phyloP scores from a whole-genome alignment of 2,797 vertebrate genomes.

The Coccyzus lansbergi region DNA sequence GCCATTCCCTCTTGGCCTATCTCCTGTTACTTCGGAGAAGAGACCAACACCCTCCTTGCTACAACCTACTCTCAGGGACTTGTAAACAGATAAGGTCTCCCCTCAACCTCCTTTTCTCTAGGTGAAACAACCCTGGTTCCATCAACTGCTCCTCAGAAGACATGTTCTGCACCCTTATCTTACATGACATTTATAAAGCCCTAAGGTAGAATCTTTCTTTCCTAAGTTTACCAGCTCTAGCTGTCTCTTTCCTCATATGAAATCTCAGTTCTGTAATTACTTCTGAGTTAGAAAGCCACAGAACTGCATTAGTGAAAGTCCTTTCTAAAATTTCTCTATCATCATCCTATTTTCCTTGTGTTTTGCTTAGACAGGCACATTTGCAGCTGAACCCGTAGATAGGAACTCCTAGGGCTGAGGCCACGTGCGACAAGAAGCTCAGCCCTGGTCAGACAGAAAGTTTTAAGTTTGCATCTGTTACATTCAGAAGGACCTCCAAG shows the following conservation, averaged over 20 bases:
- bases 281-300: background rate
- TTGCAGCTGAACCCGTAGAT: background rate
- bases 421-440: rapidly evolving
- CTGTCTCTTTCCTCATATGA: background rate
- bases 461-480: rapidly evolving
- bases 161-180: too few relatives aligned
- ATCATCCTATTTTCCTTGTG: rapidly evolving
- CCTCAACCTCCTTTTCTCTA: too few relatives aligned
- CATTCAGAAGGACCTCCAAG: background rate
- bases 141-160: too few relatives aligned
- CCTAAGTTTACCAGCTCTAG: background rate
- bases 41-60: too few relatives aligned
- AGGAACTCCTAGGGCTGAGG: background rate
- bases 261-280: background rate
- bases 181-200: background rate
- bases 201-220: background rate
- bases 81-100: too few relatives aligned
- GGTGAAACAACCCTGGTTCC: too few relatives aligned
- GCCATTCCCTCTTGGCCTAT: too few relatives aligned
- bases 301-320: background rate
- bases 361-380: rapidly evolving
- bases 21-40: too few relatives aligned
- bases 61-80: too few relatives aligned
- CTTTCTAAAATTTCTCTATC: background rate
- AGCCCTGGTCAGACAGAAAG: background rate